Evolutionary conservation across 92 coral and sea anemone species (phyloP).

Genomic region (Actinostola sp.): DNA sequence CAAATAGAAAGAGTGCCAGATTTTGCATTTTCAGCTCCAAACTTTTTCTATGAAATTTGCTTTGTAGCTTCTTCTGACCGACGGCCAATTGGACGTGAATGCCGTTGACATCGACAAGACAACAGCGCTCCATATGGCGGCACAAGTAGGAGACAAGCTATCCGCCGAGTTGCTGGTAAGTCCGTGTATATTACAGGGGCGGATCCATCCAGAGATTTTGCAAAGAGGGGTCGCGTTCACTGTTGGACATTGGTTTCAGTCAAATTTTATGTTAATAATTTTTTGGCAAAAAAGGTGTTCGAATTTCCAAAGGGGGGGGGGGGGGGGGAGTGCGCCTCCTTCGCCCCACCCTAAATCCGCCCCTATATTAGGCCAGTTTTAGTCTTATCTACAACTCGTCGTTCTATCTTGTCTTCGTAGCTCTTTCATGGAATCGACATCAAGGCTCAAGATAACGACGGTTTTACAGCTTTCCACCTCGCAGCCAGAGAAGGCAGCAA

Average conservation of each 20-base stretch:
- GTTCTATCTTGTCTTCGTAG: constrained; percentile 18
- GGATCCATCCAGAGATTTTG: not conserved
- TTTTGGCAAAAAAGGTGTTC: too few species aligned
- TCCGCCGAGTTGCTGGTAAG: constrained; percentile 66
- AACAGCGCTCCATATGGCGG: constrained; percentile 80
- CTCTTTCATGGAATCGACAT: constrained; percentile 62
- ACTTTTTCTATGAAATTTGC: not conserved
- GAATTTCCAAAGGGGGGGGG: too few species aligned
- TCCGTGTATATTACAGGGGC: not conserved
- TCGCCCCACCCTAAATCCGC: too few species aligned
- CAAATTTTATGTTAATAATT: too few species aligned
- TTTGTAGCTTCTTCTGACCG: constrained; percentile 63
- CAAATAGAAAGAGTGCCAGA: too few species aligned
- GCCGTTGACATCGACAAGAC: constrained; percentile 72
- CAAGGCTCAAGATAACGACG: constrained; percentile 68
- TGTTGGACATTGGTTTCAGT: too few species aligned
- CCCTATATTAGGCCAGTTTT: too few species aligned
- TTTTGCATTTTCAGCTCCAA: not conserved
- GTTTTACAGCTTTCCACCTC: constrained; percentile 78
- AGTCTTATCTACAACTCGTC: too few species aligned
- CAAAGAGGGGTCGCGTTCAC: not conserved
- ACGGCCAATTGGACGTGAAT: constrained; percentile 66
- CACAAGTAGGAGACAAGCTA: constrained; percentile 58
- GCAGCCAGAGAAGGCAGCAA: constrained; percentile 81
- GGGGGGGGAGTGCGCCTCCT: too few species aligned